Evolutionary conservation across 2,888 invertebrate species (phyloP), one percentile per base, ranked within the genome.

Genomic region (Eristalis arbustorum): DNA sequence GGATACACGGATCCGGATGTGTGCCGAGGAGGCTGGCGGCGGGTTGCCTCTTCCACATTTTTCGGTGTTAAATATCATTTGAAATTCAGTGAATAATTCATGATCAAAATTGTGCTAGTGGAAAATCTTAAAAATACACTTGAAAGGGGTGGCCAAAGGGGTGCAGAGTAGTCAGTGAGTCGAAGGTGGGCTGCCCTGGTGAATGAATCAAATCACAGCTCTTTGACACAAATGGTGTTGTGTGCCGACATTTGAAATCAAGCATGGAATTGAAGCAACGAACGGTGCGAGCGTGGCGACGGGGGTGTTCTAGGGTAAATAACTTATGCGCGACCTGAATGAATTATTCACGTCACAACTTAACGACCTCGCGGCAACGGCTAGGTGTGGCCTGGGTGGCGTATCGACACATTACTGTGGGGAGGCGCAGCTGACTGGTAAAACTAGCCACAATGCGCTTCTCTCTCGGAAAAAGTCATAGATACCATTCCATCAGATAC

Each of bases 21-120:
- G 59, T 13, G 25, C 18, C 18, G 8, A 18, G 49, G 49, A 8
- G 49, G 18, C 31, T 31, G 31, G 25, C 25, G 59, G 25, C 25
- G 59, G 25, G 14, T 25, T 59, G 23, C 18, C 59, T 23, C 75
- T 76, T 76, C 80, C 76, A 72, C 72, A 84, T 87, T 82, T 77
- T 82, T 78, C 59, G 74, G 74, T 82, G 78, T 78, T 84, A 80
- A 80, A 80, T 84, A 84, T 80, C 79, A 80, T 84, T 84, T 82
- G 57, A 71, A 62, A 78, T 82, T 78, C 74, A 78, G 49, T 87
- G 87, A 87, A 87, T 87, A 62, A 87, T 87, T 82, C 82, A 87
- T 87, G 82, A 75, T 82, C 42, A 40, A 71, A 66, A 74, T 40
- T 42, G 59, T 78, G 82, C 61, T 78, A 75, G 57, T 69, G 23